Conservation (phyloP, 2,888 invertebrate genomes). For the Calephelis perditalis region DNA sequence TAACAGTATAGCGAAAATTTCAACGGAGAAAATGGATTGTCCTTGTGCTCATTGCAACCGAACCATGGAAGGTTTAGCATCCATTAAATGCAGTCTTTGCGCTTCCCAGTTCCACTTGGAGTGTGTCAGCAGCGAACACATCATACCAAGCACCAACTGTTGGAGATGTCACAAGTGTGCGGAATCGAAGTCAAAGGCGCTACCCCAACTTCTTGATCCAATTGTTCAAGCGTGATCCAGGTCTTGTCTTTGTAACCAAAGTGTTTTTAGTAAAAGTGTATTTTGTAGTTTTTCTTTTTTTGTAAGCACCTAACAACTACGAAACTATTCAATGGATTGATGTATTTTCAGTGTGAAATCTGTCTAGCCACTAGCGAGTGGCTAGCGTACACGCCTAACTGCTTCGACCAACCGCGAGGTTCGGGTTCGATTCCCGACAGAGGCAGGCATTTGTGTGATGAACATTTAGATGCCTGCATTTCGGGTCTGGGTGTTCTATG, state of each 20-base stretch:
- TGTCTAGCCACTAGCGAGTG: too few species aligned
- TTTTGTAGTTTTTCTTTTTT: background rate
- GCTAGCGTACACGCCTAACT: too few species aligned
- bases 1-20: too few species aligned
- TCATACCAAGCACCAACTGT: constrained; percentile 47
- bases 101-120: constrained; percentile 58
- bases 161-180: constrained; percentile 56
- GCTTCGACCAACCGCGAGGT: too few species aligned
- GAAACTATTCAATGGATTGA: too few species aligned
- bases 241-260: constrained; percentile 14
- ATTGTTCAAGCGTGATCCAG: constrained; percentile 17
- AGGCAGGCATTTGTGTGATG: too few species aligned
- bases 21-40: constrained; percentile 44
- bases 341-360: too few species aligned
- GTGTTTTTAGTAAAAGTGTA: constrained; percentile 11
- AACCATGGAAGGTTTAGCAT: constrained; percentile 56
- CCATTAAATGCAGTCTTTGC: constrained; percentile 59
- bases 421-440: too few species aligned
- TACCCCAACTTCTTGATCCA: constrained; percentile 18
- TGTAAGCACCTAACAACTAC: too few species aligned
- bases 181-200: background rate
- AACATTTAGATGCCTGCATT: too few species aligned
- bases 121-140: constrained; percentile 51
- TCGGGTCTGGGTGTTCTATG: too few species aligned
- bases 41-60: constrained; percentile 48